These are phyloP conservation scores for Tympanoctomys barrerae DNA, from an alignment of 2,797 vertebrate genomes.

Conservation along the genomic window DNA sequence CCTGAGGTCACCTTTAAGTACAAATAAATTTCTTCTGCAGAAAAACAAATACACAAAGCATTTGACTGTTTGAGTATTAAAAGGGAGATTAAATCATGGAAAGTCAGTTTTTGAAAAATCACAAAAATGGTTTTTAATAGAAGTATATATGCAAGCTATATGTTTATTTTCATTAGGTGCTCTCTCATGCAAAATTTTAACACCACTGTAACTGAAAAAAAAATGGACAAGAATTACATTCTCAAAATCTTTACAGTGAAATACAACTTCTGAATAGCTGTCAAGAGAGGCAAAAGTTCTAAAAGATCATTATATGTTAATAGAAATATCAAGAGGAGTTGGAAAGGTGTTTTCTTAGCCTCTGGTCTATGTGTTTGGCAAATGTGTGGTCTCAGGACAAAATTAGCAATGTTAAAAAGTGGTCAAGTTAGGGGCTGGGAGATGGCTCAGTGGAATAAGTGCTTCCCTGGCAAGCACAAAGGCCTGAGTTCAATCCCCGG, in stretches of 20 bases:
- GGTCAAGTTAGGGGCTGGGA: neutral
- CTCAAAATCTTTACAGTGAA: neutral
- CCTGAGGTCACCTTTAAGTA: neutral
- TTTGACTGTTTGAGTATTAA: neutral
- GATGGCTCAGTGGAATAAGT: no score
- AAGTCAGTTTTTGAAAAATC: conserved; percentile 7
- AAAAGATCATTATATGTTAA: conserved; percentile 2
- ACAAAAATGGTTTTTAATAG: conserved; percentile 9
- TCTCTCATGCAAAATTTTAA: conserved; percentile 22
- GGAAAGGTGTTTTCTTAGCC: neutral
- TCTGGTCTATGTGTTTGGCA: neutral
- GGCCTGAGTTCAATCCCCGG: no score
- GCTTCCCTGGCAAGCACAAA: no score
- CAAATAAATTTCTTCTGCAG: neutral
- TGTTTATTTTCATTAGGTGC: neutral
- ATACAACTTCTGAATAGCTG: neutral
- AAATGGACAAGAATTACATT: neutral
- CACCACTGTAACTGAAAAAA: neutral
- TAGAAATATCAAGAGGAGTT: neutral
- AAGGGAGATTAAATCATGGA: neutral
- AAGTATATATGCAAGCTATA: neutral
- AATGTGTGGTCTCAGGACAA: neutral
- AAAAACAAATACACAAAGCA: neutral
- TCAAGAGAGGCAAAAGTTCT: neutral
- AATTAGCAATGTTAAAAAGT: neutral